A percentile compares a stretch with the other conserved stretches of the same genome.
These are phyloP conservation scores for Athripsodes cinereus DNA, from an alignment of 2,888 invertebrate genomes.

Conservation along the genomic window DNA sequence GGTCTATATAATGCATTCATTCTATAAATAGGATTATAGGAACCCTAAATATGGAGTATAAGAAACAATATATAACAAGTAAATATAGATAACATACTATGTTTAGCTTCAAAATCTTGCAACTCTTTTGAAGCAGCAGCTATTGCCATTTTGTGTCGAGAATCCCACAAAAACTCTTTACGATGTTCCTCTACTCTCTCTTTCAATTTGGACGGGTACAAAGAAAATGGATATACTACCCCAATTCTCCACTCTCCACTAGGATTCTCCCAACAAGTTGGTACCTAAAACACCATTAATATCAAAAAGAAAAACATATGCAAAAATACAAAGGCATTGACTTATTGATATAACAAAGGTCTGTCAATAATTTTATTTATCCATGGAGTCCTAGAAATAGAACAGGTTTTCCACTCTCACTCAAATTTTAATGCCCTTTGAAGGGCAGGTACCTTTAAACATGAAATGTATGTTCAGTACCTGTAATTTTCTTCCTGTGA, in stretches of 20 bases:
- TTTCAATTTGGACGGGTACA: constrained; percentile 79
- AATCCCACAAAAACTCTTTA: constrained; percentile 81
- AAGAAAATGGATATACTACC: constrained; percentile 73
- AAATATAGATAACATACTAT: constrained; percentile 39
- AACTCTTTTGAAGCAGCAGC: constrained; percentile 73
- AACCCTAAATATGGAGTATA: too few relatives aligned
- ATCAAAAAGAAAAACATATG: too few relatives aligned
- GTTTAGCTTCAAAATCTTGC: constrained; percentile 67
- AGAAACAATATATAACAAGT: too few relatives aligned
- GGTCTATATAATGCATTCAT: too few relatives aligned
- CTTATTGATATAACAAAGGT: too few relatives aligned
- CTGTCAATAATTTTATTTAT: too few relatives aligned
- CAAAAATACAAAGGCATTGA: too few relatives aligned
- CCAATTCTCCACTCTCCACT: constrained; percentile 82
- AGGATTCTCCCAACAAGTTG: constrained; percentile 76
- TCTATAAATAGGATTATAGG: too few relatives aligned
- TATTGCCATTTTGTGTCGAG: constrained; percentile 67
- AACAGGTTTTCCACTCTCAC: too few relatives aligned
- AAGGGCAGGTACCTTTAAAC: too few relatives aligned
- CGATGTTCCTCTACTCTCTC: constrained; percentile 76
- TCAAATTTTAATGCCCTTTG: too few relatives aligned
- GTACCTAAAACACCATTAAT: constrained; percentile 54
- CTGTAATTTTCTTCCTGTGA: constrained; percentile 84
- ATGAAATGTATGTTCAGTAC: constrained; percentile 41
- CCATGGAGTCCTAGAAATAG: too few relatives aligned